Evolutionary conservation across 1,140 invertebrate species (phyloP).

Genomic region (Drosophila auraria): DNA sequence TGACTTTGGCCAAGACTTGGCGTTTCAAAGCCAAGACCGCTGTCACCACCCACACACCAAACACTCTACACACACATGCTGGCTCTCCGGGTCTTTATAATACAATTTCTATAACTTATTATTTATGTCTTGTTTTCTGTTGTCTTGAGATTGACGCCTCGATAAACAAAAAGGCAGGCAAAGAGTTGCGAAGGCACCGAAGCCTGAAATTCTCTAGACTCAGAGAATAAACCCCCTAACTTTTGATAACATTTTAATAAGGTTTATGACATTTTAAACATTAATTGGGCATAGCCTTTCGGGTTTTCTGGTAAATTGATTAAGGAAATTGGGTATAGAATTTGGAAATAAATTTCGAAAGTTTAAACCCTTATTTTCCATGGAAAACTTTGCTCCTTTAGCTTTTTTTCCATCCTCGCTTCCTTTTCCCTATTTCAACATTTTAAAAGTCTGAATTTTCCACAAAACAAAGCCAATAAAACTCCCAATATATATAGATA

Average conservation of each 20-base stretch:
- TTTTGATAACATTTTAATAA: background rate
- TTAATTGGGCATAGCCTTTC: background rate
- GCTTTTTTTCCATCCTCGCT: background rate
- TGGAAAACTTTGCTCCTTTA: too few species aligned
- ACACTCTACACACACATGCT: slow-evolving; percentile 9
- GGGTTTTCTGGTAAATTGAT: background rate
- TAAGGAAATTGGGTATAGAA: background rate
- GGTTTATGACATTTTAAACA: background rate
- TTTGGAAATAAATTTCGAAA: background rate
- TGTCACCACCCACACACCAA: slow-evolving; percentile 63
- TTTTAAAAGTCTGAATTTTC: too few species aligned
- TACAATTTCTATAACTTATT: slow-evolving; percentile 69
- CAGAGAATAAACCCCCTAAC: background rate
- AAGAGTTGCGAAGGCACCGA: slow-evolving; percentile 42
- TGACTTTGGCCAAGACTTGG: slow-evolving; percentile 27
- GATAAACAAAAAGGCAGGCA: slow-evolving; percentile 54
- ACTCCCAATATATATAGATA: slow-evolving; percentile 15
- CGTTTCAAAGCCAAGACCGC: slow-evolving; percentile 39
- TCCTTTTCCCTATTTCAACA: background rate
- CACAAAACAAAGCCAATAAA: background rate
- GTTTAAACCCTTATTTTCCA: background rate
- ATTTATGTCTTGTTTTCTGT: slow-evolving; percentile 62
- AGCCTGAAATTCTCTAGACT: slow-evolving; percentile 41
- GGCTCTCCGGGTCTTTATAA: slow-evolving; percentile 46
- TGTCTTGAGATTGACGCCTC: slow-evolving; percentile 66